These are phyloP conservation scores for Acrobasis consociella DNA, from an alignment of 2,888 invertebrate species.

Conservation along the genomic window DNA sequence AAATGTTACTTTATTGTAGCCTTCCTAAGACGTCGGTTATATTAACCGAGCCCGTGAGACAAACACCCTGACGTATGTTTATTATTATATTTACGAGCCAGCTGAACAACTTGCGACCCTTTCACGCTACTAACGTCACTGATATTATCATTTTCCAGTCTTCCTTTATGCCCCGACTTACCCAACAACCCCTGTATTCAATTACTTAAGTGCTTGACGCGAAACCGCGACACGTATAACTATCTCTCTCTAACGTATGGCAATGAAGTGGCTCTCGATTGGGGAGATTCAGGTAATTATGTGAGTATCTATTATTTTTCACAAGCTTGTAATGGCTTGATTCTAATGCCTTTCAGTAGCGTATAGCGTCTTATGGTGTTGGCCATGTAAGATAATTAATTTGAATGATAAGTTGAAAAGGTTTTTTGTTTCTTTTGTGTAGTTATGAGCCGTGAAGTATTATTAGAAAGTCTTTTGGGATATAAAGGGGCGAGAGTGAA, in stretches of 20 bases:
- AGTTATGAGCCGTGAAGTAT: slow-evolving; percentile 19
- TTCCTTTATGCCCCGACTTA: slow-evolving; percentile 65
- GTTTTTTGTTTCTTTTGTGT: slow-evolving; percentile 21
- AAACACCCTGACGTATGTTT: slow-evolving; percentile 36
- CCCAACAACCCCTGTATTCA: slow-evolving; percentile 68
- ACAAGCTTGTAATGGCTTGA: slow-evolving; percentile 61
- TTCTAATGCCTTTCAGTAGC: slow-evolving; percentile 67
- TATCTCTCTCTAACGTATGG: slow-evolving; percentile 53
- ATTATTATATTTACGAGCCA: slow-evolving; percentile 54
- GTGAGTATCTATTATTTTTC: slow-evolving; percentile 80
- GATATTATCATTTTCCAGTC: slow-evolving; percentile 75
- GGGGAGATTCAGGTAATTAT: slow-evolving; percentile 70
- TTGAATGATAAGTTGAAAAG: slow-evolving; percentile 53
- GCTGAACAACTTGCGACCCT: slow-evolving; percentile 54
- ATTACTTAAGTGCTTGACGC: slow-evolving; percentile 77
- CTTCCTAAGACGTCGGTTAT: neutral
- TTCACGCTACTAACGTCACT: slow-evolving; percentile 56
- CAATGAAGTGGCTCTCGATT: slow-evolving; percentile 42
- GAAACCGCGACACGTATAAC: slow-evolving; percentile 50
- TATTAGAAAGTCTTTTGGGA: slow-evolving; percentile 7
- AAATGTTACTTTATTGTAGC: neutral
- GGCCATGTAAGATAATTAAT: slow-evolving; percentile 68
- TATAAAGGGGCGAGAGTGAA: slow-evolving; percentile 1
- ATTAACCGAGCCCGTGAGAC: slow-evolving; percentile 1
- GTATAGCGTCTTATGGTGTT: slow-evolving; percentile 50